These are phyloP conservation scores for Tetrax tetrax DNA, from an alignment of 2,113 vertebrate species.

Conservation along the genomic window DNA sequence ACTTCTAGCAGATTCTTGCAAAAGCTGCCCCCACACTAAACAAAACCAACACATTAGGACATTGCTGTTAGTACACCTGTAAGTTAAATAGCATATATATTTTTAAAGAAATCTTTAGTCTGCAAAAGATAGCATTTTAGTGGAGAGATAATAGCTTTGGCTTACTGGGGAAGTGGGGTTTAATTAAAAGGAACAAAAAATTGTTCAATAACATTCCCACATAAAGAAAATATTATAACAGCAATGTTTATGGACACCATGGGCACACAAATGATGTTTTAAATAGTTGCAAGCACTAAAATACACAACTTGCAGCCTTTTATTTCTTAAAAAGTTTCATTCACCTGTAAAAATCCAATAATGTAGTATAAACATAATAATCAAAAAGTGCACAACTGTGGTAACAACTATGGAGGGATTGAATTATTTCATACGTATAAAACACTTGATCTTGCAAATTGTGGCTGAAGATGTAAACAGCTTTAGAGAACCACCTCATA, in stretches of 20 bases:
- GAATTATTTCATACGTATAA: background rate
- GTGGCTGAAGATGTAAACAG: background rate
- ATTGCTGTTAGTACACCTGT: background rate
- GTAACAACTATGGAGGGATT: background rate
- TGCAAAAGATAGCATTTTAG: background rate
- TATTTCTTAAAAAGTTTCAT: background rate
- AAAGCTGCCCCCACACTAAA: no score
- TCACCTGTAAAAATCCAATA: background rate
- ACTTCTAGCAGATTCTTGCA: no score
- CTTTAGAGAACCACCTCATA: background rate
- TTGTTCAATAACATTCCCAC: background rate
- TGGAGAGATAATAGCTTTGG: background rate
- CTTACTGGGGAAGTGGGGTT: background rate
- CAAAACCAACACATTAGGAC: background rate
- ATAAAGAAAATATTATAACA: background rate
- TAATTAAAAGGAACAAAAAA: background rate
- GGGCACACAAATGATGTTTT: background rate
- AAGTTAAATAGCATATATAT: background rate
- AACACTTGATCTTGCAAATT: background rate
- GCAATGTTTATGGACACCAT: background rate
- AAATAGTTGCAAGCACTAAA: background rate
- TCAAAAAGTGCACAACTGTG: background rate
- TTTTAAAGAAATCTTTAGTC: background rate
- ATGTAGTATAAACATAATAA: background rate
- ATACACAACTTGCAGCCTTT: background rate